Conservation (phyloP, 2,113 vertebrate genomes). For the Myotis lucifugus region DNA sequence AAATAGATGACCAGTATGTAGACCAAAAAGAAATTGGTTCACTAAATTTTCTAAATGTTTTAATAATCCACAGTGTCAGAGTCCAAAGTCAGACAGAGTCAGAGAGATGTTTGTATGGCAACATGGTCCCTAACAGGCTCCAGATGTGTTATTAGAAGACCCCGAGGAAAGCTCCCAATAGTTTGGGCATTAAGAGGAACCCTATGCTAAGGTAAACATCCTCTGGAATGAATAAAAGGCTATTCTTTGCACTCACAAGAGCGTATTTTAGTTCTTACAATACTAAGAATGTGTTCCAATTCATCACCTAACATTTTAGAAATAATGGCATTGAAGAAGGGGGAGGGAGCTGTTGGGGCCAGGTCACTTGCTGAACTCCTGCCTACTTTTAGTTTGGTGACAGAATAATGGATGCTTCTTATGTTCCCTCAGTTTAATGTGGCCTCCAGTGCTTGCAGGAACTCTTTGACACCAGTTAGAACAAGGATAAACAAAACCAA, state of each 20-base stretch:
- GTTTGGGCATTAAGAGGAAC: not conserved
- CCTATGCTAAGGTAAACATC: not conserved
- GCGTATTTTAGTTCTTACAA: not conserved
- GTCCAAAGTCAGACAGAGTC: not conserved
- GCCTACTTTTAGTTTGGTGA: not conserved
- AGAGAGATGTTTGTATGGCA: not conserved
- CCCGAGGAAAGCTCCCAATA: not conserved
- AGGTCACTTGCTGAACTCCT: not conserved
- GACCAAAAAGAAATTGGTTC: not conserved
- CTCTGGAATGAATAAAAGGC: not conserved
- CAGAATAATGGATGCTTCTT: not conserved
- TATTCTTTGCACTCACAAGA: not conserved
- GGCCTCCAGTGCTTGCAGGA: not conserved
- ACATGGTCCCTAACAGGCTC: not conserved
- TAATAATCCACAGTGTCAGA: conserved; percentile 1
- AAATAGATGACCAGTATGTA: not conserved
- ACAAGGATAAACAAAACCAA: not conserved
- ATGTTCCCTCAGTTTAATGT: not conserved
- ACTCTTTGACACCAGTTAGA: not conserved
- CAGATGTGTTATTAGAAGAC: conserved; percentile 27
- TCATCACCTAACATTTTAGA: not conserved
- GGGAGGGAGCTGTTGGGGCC: not conserved
- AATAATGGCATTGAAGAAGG: not conserved
- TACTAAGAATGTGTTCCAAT: not conserved
- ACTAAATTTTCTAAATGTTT: conserved; percentile 45